A percentile compares a stretch with the other conserved stretches of the same genome.
phyloP scores from a whole-genome alignment of 2,888 invertebrate species.

The Hartigia nigra region DNA sequence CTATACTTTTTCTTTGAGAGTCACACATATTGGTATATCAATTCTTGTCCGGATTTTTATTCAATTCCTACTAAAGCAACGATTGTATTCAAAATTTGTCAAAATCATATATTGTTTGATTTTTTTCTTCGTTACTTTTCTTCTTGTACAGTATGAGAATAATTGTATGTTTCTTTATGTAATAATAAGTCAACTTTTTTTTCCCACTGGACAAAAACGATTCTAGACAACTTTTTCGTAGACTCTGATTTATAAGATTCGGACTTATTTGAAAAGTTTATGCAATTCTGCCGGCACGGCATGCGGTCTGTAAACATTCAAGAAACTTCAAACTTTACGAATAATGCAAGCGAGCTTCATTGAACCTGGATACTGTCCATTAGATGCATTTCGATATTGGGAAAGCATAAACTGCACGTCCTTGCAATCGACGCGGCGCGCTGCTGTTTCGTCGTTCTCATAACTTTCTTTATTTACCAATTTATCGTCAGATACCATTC shows the following conservation, averaged over 20 bases:
- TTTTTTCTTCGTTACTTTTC: too few species aligned
- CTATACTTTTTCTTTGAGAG: neutral
- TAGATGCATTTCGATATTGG: constrained; percentile 35
- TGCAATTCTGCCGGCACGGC: constrained; percentile 48
- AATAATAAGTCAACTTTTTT: neutral
- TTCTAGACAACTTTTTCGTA: constrained; percentile 13
- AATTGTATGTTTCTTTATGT: neutral
- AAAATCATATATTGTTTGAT: neutral
- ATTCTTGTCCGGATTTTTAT: neutral
- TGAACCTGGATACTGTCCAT: constrained; percentile 23
- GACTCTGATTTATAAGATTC: constrained; percentile 46
- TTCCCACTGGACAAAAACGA: neutral
- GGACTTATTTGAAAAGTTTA: constrained; percentile 61
- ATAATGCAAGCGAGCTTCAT: constrained; percentile 37
- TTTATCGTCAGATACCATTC: neutral
- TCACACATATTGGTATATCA: neutral
- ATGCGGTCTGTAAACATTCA: constrained; percentile 46
- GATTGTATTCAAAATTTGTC: neutral
- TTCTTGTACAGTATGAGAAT: neutral
- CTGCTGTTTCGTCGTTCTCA: neutral
- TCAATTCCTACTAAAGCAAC: neutral
- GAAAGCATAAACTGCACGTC: constrained; percentile 16
- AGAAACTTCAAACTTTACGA: constrained; percentile 41
- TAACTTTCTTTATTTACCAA: neutral
- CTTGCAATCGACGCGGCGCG: neutral